Evolutionary conservation across 2,888 invertebrate genomes (phyloP).

Genomic region (Thera obeliscata): DNA sequence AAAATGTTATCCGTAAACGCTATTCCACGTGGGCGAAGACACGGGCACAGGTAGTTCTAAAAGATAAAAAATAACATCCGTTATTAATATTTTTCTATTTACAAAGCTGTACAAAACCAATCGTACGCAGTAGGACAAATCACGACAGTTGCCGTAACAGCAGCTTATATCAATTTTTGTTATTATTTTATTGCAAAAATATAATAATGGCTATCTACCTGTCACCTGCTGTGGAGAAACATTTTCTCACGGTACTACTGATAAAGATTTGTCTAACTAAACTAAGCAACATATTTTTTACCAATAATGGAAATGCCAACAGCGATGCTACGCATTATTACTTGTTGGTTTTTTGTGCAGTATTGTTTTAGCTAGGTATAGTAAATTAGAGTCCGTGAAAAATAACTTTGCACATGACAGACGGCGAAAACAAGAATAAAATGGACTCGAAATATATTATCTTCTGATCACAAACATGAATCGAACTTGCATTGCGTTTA

Average conservation of each 20-base stretch:
- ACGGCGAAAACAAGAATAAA: too few relatives aligned
- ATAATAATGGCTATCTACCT: conserved; percentile 43
- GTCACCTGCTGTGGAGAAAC: conserved; percentile 36
- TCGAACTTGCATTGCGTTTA: too few relatives aligned
- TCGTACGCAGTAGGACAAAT: conserved; percentile 33
- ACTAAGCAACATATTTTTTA: conserved; percentile 17
- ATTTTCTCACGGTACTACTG: conserved; percentile 40
- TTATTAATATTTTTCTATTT: conserved; percentile 27
- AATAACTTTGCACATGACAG: too few relatives aligned
- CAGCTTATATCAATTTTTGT: conserved; percentile 32
- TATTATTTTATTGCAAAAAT: conserved; percentile 44
- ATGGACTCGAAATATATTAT: too few relatives aligned
- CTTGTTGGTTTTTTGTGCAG: neutral
- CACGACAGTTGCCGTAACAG: conserved; percentile 31
- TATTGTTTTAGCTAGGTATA: conserved; percentile 13
- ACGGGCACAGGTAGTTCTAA: neutral
- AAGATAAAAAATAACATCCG: neutral
- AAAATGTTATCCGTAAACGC: too few relatives aligned
- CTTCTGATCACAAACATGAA: too few relatives aligned
- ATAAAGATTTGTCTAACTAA: conserved; percentile 26
- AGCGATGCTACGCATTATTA: neutral
- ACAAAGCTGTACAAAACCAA: conserved; percentile 34
- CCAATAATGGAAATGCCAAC: neutral
- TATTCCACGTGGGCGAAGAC: neutral
- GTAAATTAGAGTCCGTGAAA: conserved; percentile 8